Base-by-base conservation (phyloP, 2,113 vertebrate genomes). In the Istiophorus platypterus region DNA sequence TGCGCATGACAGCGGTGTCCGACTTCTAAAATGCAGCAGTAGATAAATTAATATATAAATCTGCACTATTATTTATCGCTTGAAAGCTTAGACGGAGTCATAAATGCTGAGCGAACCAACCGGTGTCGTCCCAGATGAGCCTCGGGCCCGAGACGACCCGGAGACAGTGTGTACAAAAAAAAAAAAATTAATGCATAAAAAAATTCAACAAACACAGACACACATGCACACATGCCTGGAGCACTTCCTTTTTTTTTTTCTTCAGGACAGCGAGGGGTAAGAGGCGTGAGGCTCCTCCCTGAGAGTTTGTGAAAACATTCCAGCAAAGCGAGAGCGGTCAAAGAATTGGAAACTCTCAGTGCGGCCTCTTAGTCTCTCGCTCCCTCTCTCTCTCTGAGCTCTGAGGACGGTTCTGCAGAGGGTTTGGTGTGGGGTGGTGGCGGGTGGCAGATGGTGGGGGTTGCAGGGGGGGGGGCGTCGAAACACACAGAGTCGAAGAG, bases 271-370 rank as follows among this genome's bases (percentile, higher is more conserved):
- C 76, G 45, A 78, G 89, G 84, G 80, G 70, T 76, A 68, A 87
- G 86, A 89, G 83, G 84, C 84, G 3, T 67, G 82, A 81, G 84
- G 92, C 95, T 95, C 95, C 95, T 95, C 95, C 95, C 93, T 91
- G 90, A 90, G 89, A 91, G 62, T 95, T 92, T 91, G 92, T 88
- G 84, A 95, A 95, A 96, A 95, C 95, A 95, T 95, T 96, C 94
- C 95, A 94, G 92, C 89, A 78, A 85, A 92, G 85, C 76, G 81
- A 91, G 91, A 77, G 84, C 67, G 64, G 87, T 86, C 82, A 86
- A 86, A 87, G 89, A 94, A 84, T 87, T 69, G 47, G 85, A 90
- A 89, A 92, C 91, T 89, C 85, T 72, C 82, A 49, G 78, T 83
- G 72, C 62, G 83, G 84, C 83, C 81, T 84, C 83, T 52, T 56